Evolutionary conservation across 2,888 invertebrate genomes (phyloP), one percentile per base, ranked within the genome.

Genomic region (Erebia ligea): DNA sequence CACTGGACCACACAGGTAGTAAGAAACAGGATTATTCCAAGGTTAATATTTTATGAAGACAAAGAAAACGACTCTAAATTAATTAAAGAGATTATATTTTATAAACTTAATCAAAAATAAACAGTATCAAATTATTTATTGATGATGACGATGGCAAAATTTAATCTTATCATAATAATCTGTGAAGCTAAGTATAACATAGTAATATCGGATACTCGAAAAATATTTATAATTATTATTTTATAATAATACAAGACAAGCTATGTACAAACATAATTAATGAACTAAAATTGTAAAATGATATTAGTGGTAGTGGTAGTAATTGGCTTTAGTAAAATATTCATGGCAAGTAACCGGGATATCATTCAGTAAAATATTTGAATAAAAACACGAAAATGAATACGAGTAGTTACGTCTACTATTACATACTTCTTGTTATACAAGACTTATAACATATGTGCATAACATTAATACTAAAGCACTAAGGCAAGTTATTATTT

Each of bases 291-390:
- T 40, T 66, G 50, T 70, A 75, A 67, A 63, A 67, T 70, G 69
- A 76, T 78, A 71, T 80, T 82, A 86, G 79, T 86, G 86, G 87
- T 86, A 80, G 78, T n/a, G n/a, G n/a, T n/a, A n/a, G n/a, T n/a
- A n/a, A n/a, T n/a, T n/a, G 84, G 85, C 84, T 82, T 75, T 76
- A 73, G 77, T 70, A 75, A 75, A 21, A 21, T 21, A 21, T 21
- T 2, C 21, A 21, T 21, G 21, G 21, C 21, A 21, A 82, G 81
- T 78, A 68, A 76, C 69, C 65, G 66, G 59, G 67, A 67, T 73
- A 70, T 17, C 15, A 59, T 34, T 25, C 45, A 62, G 48, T 45
- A 56, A 58, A 66, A 67, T 59, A 56, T 66, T 52, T 21, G 25
- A 59, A 3, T 3, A 42, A 25, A 69, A 13, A 59, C 17, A 42